Percentiles rank a stretch among this genome's conserved stretches.
phyloP scores from a whole-genome alignment of 2,797 vertebrate genomes.

The Poecilia gillii region DNA sequence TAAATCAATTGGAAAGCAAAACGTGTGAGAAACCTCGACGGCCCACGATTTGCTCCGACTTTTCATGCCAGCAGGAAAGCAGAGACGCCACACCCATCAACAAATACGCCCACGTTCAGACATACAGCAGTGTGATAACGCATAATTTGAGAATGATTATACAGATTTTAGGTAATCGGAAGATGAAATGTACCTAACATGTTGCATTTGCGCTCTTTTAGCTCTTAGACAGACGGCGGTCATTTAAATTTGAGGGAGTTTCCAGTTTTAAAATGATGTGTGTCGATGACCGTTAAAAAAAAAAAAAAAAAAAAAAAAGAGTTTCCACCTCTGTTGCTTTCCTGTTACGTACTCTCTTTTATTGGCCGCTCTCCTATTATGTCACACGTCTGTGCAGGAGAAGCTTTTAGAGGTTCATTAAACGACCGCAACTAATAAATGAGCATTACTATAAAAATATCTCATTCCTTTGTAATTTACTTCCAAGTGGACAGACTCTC shows the following conservation, averaged over 20 bases:
- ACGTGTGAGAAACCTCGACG: slow-evolving; percentile 54
- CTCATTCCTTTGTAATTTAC: background rate
- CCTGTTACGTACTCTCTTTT: background rate
- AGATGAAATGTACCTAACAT: slow-evolving; percentile 46
- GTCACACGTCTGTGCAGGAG: slow-evolving; percentile 32
- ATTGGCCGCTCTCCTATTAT: slow-evolving; percentile 8
- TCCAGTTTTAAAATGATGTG: slow-evolving; percentile 27
- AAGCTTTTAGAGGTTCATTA: background rate
- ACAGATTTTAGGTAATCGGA: slow-evolving; percentile 43
- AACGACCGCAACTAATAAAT: slow-evolving; percentile 1
- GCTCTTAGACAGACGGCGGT: slow-evolving; percentile 9
- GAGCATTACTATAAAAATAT: background rate
- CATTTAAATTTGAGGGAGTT: slow-evolving; percentile 24
- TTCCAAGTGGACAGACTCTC: background rate
- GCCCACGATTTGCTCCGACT: slow-evolving; percentile 18
- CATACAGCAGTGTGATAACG: slow-evolving; percentile 20
- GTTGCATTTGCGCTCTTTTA: background rate
- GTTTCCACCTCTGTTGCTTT: slow-evolving; percentile 20
- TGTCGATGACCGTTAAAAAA: slow-evolving; percentile 24
- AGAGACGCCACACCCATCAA: slow-evolving; percentile 53
- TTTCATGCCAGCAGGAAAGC: slow-evolving; percentile 39
- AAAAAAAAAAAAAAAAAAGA: slow-evolving; percentile 33
- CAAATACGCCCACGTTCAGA: slow-evolving; percentile 18
- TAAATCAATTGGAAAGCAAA: slow-evolving; percentile 59
- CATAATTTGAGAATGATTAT: slow-evolving; percentile 27